Conservation (phyloP, 2,797 vertebrate species). For the Micromesistius poutassou region DNA sequence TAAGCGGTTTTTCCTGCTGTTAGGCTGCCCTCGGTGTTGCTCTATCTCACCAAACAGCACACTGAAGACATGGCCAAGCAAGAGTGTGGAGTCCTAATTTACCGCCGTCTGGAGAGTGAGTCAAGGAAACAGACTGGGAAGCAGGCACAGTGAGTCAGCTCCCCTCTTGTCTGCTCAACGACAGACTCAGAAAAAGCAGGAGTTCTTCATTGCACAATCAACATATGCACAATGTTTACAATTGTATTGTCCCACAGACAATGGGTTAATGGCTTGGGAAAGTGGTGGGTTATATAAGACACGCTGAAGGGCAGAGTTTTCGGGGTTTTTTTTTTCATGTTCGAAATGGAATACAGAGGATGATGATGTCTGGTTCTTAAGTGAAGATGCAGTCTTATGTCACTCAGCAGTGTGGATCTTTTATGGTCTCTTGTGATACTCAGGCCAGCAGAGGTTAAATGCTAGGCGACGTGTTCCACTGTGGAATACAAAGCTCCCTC, state of each 20-base stretch:
- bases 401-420: background rate
- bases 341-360: background rate
- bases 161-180: background rate
- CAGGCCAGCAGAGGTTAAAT: conserved; percentile 1
- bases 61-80: background rate
- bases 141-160: conserved; percentile 35
- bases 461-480: background rate
- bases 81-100: background rate
- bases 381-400: background rate
- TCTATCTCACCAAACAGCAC: background rate
- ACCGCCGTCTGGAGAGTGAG: background rate
- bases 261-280: background rate
- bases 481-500: background rate
- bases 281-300: background rate
- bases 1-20: background rate
- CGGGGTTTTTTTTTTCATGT: background rate
- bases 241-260: background rate
- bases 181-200: background rate
- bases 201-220: background rate
- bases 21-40: background rate
- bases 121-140: conserved; percentile 22
- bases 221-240: background rate
- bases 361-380: background rate
- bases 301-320: background rate
- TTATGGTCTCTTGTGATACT: background rate